Evolutionary conservation across 2,888 invertebrate species (phyloP), one percentile per base, ranked within the genome.

Genomic region (Blastobasis lacticolella): DNA sequence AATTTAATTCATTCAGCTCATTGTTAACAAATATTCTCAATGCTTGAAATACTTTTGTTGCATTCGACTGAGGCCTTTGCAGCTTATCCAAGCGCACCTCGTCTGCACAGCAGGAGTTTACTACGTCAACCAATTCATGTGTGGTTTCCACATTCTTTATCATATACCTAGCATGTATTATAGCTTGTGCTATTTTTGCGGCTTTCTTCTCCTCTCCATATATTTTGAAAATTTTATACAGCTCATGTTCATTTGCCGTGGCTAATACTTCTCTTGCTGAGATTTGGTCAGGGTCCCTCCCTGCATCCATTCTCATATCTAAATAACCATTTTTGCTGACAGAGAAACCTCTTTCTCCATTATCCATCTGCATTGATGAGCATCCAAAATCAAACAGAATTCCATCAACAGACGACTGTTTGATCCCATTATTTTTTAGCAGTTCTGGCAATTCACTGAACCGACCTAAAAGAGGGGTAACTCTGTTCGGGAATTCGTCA

Each of bases 221-320:
- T 48, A 92, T 83, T 82, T 94, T 96, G n/a, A 98, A 90, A 62
- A 98, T 95, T 70, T 91, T 92, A 48, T 90, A 92, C 6, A 98
- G 87, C 73, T 95, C 94, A 46, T 88, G 85, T 78, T 97, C 97
- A 58, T 92, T 92, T 0, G 94, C 91, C 50, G 91, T 90, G 7
- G 95, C 94, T 49, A 98, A 84, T 4, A 98, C 93, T 78, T 98
- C 96, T 44, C 95, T 93, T 4, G 96, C 98, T 40, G 95, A 96
- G 6, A 95, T 92, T 64, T 91, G 91, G 54, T 92, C 89, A 0
- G 92, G 90, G 66, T 87, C 91, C 64, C 93, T 87, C 6, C 90
- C 85, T 0, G 93, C 92, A 86, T 97, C 96, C 98, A 98, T 98
- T 73, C 98, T 90, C 98, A 98, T 98, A 69, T 98, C 98, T 51